Base-by-base conservation (phyloP, 2,113 vertebrate species). In the Thunnus thynnus region DNA sequence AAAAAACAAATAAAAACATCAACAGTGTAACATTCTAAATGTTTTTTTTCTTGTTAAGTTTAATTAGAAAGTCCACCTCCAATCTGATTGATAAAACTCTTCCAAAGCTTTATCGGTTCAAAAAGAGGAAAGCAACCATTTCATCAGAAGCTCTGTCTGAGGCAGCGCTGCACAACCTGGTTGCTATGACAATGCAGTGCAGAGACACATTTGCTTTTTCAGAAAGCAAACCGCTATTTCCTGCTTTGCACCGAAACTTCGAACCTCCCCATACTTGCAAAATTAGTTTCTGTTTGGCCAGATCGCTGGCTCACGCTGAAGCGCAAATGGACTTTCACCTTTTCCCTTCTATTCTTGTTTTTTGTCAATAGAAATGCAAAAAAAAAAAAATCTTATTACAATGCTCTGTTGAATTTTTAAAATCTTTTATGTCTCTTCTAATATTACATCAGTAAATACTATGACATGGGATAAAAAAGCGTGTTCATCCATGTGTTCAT, bases 181-280 rank as follows among this genome's bases (percentile, higher is more conserved):
- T 96, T 96, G 91, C 94, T 86, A 96, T 96, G 90, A 94, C 93
- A 94, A 85, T 89, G 16, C 58, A 62, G 89, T 83, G 84, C 76
- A 69, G 80, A 91, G 90, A 77, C 76, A 90, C 92, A 85, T 71
- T 82, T 82, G 82, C 69, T 85, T 76, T 95, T 95, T 95, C 62
- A 86, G 91, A 82, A 86, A 83, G 61, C 88, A 94, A 95, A 96
- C 96, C 96, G 80, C 96, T 90, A 91, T 93, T 97, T 97, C 97
- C 97, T 96, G 90, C 78, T 54, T 74, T 90, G 69, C 17, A 63
- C 50, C 78, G 5, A 82, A 76, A 84, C 44, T 12, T 1, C 70
- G 48, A 76, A 77, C 73, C 67, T 22, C 47, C 63, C 30, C n/a
- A 1, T 8, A 36, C 84, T 78, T 60, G 61, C 22, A 77, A 54